A percentile compares a stretch with the other conserved stretches of the same genome.
Conservation (phyloP, 2,888 invertebrate species). For the Acronicta alni region DNA sequence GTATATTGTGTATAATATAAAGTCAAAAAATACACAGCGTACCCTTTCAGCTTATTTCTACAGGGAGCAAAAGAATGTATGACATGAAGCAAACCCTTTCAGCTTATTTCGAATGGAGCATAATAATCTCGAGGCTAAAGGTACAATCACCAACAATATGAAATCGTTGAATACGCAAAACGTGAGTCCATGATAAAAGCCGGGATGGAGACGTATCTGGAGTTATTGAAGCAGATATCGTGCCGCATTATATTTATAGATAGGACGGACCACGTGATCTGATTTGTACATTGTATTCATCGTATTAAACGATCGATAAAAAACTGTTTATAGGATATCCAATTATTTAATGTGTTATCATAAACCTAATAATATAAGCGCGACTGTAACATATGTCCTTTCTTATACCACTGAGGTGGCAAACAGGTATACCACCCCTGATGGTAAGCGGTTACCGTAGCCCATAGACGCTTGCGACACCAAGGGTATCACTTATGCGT, state of each 20-base stretch:
- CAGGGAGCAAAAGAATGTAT: background rate
- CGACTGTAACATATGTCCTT: too few relatives aligned
- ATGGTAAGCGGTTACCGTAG: too few relatives aligned
- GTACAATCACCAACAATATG: constrained; percentile 38
- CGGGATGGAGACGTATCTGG: constrained; percentile 33
- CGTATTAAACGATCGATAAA: background rate
- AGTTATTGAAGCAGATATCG: constrained; percentile 33
- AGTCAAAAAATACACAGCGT: too few relatives aligned
- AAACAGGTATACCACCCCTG: too few relatives aligned
- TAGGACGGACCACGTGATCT: constrained; percentile 15
- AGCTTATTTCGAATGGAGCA: background rate
- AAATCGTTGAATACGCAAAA: constrained; percentile 46
- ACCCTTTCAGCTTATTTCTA: constrained; percentile 15
- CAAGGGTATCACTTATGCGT: too few relatives aligned
- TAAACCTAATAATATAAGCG: too few relatives aligned
- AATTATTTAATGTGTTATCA: too few relatives aligned
- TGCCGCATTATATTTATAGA: constrained; percentile 27
- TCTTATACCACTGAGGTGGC: too few relatives aligned
- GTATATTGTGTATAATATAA: too few relatives aligned
- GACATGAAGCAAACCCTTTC: too few relatives aligned
- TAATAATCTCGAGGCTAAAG: constrained; percentile 28
- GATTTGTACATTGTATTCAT: constrained; percentile 12
- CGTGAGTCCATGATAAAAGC: constrained; percentile 30
- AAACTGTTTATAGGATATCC: background rate
- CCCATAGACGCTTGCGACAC: too few relatives aligned